Conservation (phyloP, 53 echinoderm and acorn worm genomes). For the Actinopyga echinites region DNA sequence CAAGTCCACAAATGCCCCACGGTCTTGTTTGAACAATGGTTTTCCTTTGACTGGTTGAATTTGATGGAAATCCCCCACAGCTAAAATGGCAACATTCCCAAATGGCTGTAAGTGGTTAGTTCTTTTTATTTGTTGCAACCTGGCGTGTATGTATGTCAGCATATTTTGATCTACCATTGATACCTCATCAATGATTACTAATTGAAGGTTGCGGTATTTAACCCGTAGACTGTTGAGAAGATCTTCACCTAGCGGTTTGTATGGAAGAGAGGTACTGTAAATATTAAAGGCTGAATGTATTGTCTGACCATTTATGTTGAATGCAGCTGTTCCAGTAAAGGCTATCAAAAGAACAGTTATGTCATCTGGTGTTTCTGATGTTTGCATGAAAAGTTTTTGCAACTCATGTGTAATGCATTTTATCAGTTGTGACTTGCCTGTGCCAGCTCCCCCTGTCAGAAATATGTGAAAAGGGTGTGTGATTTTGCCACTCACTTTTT, state of each 20-base stretch:
- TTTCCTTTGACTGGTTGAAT: conserved; percentile 54
- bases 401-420: conserved; percentile 35
- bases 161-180: conserved; percentile 67
- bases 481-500: background rate
- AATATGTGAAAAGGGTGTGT: background rate
- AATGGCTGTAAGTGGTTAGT: conserved; percentile 27
- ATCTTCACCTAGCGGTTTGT: conserved; percentile 42
- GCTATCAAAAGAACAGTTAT: conserved; percentile 17
- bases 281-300: conserved; percentile 6
- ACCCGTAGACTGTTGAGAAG: conserved; percentile 46
- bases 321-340: conserved; percentile 34
- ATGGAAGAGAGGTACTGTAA: background rate
- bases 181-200: conserved; percentile 70
- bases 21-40: conserved; percentile 29
- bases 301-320: conserved; percentile 30
- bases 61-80: conserved; percentile 63
- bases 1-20: conserved; percentile 41
- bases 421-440: conserved; percentile 41
- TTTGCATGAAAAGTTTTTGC: background rate
- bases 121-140: conserved; percentile 61
- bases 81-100: conserved; percentile 57
- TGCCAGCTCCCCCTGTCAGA: conserved; percentile 27
- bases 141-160: conserved; percentile 54
- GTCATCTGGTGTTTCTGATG: too few species aligned
- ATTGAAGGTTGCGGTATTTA: conserved; percentile 42